Evolutionary conservation across 2,888 invertebrate species (phyloP), one percentile per base, ranked within the genome.

Genomic region (Erebia palarica): DNA sequence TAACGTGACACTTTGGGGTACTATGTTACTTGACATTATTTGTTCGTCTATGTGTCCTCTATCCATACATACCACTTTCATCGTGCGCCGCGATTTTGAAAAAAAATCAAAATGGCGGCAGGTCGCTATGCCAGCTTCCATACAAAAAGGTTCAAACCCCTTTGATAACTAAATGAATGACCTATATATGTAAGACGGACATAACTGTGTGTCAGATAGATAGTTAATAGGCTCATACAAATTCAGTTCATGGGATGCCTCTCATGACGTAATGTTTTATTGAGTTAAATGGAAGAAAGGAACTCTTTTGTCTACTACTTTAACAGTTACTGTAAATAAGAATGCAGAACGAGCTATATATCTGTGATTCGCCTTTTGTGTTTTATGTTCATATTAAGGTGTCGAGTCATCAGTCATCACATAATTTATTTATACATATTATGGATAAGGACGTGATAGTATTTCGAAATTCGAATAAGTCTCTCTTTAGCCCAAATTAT

Each of bases 271-370:
- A 51, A 58, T 42, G 51, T 57, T 64, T 71, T 55, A 44, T 63
- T 63, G 21, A 49, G 49, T 47, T 27, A 47, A 63, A 49, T 63
- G 49, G 47, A 63, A 47, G 63, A 63, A 63, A 47, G 21, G 55
- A 65, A 58, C 59, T 74, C 60, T 65, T 55, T 69, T 69, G 72
- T 67, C 55, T 64, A 65, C 65, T 59, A 59, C 67, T 64, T 64
- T 42, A 64, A 69, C 68, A 68, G 65, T 66, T 74, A 61, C 14
- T 42, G 59, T 70, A 57, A 10, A 60, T 13, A 63, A 42, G 16
- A 80, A 82, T 79, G 69, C 76, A 74, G 75, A 66, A 71, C 65
- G 72, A 65, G 75, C 75, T 80, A 77, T 79, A 65, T 76, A 76
- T 75, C 64, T 73, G 73, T 77, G 76, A 76, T 76, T 73, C 11